Evolutionary conservation across 2,797 vertebrate genomes (phyloP).

Genomic region (Epinephelus awoara): DNA sequence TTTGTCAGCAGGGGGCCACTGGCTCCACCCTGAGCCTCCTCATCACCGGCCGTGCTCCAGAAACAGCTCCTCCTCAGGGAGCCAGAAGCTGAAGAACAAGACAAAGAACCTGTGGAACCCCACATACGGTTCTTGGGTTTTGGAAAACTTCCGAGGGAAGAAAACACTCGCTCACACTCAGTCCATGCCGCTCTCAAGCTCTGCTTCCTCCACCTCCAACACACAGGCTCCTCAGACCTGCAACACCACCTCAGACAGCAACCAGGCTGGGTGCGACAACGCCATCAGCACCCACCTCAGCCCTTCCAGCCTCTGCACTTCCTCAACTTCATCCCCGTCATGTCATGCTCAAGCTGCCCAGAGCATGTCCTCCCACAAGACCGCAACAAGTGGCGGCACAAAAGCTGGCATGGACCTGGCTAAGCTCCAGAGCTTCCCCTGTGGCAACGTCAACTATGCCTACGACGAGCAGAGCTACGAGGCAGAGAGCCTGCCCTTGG

Average conservation of each 20-base stretch:
- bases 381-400: slow-evolving; percentile 42
- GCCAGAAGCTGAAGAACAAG: slow-evolving; percentile 92
- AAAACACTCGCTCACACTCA: slow-evolving; percentile 84
- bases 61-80: slow-evolving; percentile 81
- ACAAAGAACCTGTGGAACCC: slow-evolving; percentile 96
- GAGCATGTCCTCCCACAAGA: slow-evolving; percentile 64
- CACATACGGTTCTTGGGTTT: slow-evolving; percentile 93
- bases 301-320: slow-evolving; percentile 75
- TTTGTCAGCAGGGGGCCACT: slow-evolving; percentile 61
- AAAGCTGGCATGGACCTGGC: slow-evolving; percentile 85
- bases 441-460: slow-evolving; percentile 93
- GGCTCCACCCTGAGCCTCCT: slow-evolving; percentile 82
- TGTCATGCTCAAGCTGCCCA: slow-evolving; percentile 76
- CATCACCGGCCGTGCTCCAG: slow-evolving; percentile 79
- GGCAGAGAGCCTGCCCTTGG: slow-evolving; percentile 81
- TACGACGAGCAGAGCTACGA: slow-evolving; percentile 90
- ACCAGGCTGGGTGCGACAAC: slow-evolving; percentile 80
- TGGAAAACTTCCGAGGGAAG: slow-evolving; percentile 88
- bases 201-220: slow-evolving; percentile 47
- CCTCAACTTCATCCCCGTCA: slow-evolving; percentile 73
- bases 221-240: slow-evolving; percentile 44
- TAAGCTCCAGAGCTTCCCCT: slow-evolving; percentile 92
- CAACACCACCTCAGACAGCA: slow-evolving; percentile 74
- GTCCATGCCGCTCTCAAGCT: slow-evolving; percentile 84
- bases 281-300: slow-evolving; percentile 77